phyloP scores from a whole-genome alignment of 2,797 vertebrate species.

The Takifugu rubripes region DNA sequence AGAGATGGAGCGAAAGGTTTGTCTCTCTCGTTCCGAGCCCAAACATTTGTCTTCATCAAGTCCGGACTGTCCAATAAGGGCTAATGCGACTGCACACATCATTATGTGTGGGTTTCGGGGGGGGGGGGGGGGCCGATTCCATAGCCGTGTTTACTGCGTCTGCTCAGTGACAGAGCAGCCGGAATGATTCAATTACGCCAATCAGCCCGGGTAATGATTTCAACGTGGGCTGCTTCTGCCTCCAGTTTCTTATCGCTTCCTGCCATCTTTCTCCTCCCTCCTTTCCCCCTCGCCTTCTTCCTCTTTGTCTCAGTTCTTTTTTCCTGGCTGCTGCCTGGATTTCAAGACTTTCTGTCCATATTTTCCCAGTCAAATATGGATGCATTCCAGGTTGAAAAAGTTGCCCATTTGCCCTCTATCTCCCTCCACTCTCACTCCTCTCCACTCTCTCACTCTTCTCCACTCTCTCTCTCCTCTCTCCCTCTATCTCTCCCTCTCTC shows the following conservation, averaged over 20 bases:
- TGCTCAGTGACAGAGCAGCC: conserved; percentile 69
- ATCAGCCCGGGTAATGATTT: conserved; percentile 74
- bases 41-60: conserved; percentile 73
- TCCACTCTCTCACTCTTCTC: background rate
- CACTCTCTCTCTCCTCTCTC: conserved; percentile 17
- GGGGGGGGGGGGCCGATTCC: conserved; percentile 44
- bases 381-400: conserved; percentile 10
- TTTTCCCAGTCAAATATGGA: conserved; percentile 16
- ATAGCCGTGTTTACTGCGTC: conserved; percentile 68
- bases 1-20: conserved; percentile 34
- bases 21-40: conserved; percentile 37
- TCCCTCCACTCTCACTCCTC: conserved; percentile 9
- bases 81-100: conserved; percentile 73
- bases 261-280: conserved; percentile 41
- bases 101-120: conserved; percentile 46
- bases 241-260: conserved; percentile 63
- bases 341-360: conserved; percentile 14
- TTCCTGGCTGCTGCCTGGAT: conserved; percentile 19
- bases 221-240: conserved; percentile 59
- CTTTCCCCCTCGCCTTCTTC: conserved; percentile 7
- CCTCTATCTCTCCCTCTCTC: conserved; percentile 28
- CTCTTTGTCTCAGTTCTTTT: conserved; percentile 27
- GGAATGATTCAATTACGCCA: conserved; percentile 75
- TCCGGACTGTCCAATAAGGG: conserved; percentile 71
- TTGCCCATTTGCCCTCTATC: conserved; percentile 10